Percentiles rank a stretch among this genome's conserved stretches.
Evolutionary conservation across 2,113 vertebrate species (phyloP).

Genomic region (Tragelaphus strepsiceros): DNA sequence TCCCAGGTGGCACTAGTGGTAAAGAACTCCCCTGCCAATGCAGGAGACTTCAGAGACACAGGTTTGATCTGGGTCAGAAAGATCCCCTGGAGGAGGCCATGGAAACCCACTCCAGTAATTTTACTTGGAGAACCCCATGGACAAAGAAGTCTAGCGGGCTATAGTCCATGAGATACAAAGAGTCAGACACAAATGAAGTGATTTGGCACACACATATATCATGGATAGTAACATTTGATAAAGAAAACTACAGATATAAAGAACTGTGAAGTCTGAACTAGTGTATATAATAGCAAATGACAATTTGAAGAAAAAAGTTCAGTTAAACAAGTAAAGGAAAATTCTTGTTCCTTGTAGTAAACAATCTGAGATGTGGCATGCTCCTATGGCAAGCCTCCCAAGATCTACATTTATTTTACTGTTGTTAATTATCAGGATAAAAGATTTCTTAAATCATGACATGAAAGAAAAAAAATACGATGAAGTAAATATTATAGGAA

Average conservation of each 20-base stretch:
- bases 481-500: slow-evolving; percentile 51
- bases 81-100: not conserved
- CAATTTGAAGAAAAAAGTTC: slow-evolving; percentile 63
- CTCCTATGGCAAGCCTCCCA: slow-evolving; percentile 51
- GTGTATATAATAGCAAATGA: not conserved
- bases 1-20: not conserved
- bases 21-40: not conserved
- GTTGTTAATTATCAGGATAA: slow-evolving; percentile 70
- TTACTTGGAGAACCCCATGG: not conserved
- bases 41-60: not conserved
- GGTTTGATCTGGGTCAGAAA: not conserved
- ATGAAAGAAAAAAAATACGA: slow-evolving; percentile 67
- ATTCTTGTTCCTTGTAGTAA: slow-evolving; percentile 52
- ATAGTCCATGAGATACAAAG: not conserved
- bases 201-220: not conserved
- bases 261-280: not conserved
- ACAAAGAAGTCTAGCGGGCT: not conserved
- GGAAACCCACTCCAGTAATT: not conserved
- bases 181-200: not conserved
- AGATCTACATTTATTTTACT: slow-evolving; percentile 64
- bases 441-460: slow-evolving; percentile 64
- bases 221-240: not conserved
- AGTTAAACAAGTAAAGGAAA: slow-evolving; percentile 63
- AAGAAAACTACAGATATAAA: not conserved
- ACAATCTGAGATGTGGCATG: slow-evolving; percentile 30